A percentile compares a stretch with the other conserved stretches of the same genome.
These are phyloP conservation scores for Drosophila neotestacea DNA, from an alignment of 2,888 invertebrate species.

Conservation along the genomic window DNA sequence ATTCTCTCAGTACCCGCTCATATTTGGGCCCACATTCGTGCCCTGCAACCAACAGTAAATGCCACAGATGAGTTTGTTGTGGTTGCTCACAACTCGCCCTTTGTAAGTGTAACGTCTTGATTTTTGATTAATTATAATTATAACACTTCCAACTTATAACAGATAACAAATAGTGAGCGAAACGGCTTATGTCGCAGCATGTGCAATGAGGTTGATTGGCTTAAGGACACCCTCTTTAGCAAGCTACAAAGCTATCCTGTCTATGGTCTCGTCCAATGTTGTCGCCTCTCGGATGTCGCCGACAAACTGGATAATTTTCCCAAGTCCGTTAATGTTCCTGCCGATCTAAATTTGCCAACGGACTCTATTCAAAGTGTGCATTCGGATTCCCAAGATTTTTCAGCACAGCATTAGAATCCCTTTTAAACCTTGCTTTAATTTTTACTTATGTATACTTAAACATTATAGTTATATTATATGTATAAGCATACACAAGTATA, in stretches of 20 bases:
- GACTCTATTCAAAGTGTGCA: too few relatives aligned
- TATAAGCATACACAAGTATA: too few relatives aligned
- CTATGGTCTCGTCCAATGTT: constrained; percentile 15
- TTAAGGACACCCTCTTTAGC: constrained; percentile 5
- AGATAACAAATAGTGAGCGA: constrained; percentile 4
- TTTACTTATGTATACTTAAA: too few relatives aligned
- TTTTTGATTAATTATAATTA: not conserved
- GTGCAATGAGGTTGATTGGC: constrained; percentile 10
- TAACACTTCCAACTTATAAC: not conserved
- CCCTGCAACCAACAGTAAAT: not conserved
- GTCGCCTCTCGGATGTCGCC: constrained; percentile 7
- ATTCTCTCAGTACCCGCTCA: constrained; percentile 4
- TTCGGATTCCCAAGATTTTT: too few relatives aligned
- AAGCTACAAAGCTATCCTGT: not conserved
- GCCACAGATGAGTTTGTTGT: constrained; percentile 8
- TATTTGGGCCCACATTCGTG: constrained; percentile 12
- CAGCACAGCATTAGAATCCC: too few relatives aligned
- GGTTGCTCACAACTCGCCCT: constrained; percentile 8
- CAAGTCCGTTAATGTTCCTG: not conserved
- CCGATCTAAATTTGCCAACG: too few relatives aligned
- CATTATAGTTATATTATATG: too few relatives aligned
- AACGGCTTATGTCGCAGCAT: constrained; percentile 6
- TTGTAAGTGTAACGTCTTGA: constrained; percentile 1
- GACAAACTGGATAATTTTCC: constrained; percentile 6
- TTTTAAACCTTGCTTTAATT: too few relatives aligned